Percentiles rank a stretch among this genome's conserved stretches.
Evolutionary conservation across 2,113 vertebrate species (phyloP).

Genomic region (Salminus brasiliensis): DNA sequence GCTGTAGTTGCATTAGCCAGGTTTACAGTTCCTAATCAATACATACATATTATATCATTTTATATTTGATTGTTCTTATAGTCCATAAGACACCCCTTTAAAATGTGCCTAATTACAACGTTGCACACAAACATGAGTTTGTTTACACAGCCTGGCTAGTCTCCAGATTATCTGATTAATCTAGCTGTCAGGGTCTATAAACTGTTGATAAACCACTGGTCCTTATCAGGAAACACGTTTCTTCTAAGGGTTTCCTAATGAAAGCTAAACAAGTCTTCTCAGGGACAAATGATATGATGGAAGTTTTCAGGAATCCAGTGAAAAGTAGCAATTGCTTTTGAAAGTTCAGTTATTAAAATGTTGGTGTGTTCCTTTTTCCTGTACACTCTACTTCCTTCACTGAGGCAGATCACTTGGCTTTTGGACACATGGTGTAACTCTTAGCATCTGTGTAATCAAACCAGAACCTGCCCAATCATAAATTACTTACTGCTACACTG

Average conservation of each 20-base stretch:
- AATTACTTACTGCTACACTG: background rate
- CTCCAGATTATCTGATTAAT: constrained; percentile 70
- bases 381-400: background rate
- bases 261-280: constrained; percentile 64
- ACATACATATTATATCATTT: background rate
- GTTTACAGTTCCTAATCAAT: background rate
- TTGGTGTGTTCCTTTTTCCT: background rate
- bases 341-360: background rate
- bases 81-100: background rate
- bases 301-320: constrained; percentile 14
- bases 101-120: constrained; percentile 31
- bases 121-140: constrained; percentile 64
- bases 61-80: background rate
- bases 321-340: background rate
- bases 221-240: constrained; percentile 72
- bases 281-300: constrained; percentile 8
- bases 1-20: background rate
- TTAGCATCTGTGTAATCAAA: background rate
- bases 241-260: constrained; percentile 61
- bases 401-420: background rate
- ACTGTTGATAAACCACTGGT: constrained; percentile 67
- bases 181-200: constrained; percentile 62
- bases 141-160: constrained; percentile 61
- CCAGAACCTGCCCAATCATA: background rate
- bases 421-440: background rate